Evolutionary conservation across 2,113 vertebrate genomes (phyloP), one percentile per base, ranked within the genome.

Genomic region (Tringa solitaria): DNA sequence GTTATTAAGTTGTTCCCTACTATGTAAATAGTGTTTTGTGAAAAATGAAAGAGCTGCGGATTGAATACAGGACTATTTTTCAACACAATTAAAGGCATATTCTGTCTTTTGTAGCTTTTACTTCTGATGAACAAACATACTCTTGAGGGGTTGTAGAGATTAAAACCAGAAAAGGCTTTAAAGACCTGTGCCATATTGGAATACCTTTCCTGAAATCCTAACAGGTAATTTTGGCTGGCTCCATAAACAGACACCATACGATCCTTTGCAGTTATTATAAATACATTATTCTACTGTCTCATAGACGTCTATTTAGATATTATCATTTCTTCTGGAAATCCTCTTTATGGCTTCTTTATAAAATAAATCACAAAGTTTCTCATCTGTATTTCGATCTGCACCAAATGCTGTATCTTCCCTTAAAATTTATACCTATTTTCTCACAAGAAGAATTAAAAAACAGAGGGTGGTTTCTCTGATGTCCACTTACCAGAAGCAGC

Each of bases 241-340:
- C 19, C 26, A 41, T 67, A 73, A 50, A n/a, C 3, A n/a, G 33
- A 64, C 4, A 45, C 9, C 0, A 7, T 37, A 15, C 0, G 3
- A 18, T 32, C 51, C 72, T 60, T 54, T 76, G 4, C 1, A 3
- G 30, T 45, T 64, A 48, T 64, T 93, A n/a, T 23, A 70, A 79
- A 21, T 3, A 2, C 2, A 37, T n/a, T 86, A 60, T 28, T 75
- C 11, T 28, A 35, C 20, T 32, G 12, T 37, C 20, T 79, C 8
- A 4, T 4, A 1, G 4, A 23, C 39, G 2, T 27, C n/a, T 79
- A 14, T 48, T 79, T 89, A 61, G 48, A 23, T 75, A 50, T 33
- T 50, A 24, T 3, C 1, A 3, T 75, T 93, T 17, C 8, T 79
- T 80, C 41, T 59, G 15, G 2, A 69, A 84, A 63, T 3, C 10